These are phyloP conservation scores for Heliothis virescens DNA, from an alignment of 1,140 invertebrate genomes.

Conservation along the genomic window DNA sequence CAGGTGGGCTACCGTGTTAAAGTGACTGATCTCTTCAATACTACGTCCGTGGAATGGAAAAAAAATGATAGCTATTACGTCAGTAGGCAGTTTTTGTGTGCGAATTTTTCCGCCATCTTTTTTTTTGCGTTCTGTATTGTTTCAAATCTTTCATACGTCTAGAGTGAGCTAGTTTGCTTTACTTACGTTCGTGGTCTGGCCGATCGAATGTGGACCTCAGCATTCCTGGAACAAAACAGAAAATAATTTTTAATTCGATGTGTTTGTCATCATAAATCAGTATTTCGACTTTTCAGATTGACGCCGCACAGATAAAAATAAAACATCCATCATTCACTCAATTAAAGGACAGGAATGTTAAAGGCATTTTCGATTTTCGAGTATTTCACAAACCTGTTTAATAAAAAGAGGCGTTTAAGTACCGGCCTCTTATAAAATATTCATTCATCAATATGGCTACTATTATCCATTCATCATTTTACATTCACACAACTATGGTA, in stretches of 20 bases:
- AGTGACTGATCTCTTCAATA: constrained; percentile 38
- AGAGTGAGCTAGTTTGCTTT: background rate
- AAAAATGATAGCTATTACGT: constrained; percentile 39
- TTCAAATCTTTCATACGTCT: constrained; percentile 17
- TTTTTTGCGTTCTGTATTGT: background rate
- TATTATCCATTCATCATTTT: constrained; percentile 54
- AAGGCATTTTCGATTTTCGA: constrained; percentile 8
- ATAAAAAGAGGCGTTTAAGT: constrained; percentile 15
- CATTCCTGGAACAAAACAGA: constrained; percentile 78
- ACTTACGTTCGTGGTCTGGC: constrained; percentile 84
- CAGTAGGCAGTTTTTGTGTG: constrained; percentile 23
- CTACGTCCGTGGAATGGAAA: constrained; percentile 25
- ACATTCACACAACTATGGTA: constrained; percentile 52
- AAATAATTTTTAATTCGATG: constrained; percentile 36
- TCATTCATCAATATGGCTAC: constrained; percentile 59
- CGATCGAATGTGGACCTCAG: constrained; percentile 83
- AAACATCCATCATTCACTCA: background rate
- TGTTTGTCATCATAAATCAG: background rate
- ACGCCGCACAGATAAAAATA: background rate
- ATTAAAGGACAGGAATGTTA: background rate
- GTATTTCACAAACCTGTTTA: background rate
- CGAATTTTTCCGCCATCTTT: constrained; percentile 30
- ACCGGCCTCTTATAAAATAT: constrained; percentile 40
- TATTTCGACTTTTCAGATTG: background rate
- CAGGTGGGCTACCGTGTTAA: constrained; percentile 35